A percentile compares a stretch with the other conserved stretches of the same genome.
These are phyloP conservation scores for Mimachlamys varia DNA, from an alignment of 2,888 invertebrate species.

Conservation along the genomic window DNA sequence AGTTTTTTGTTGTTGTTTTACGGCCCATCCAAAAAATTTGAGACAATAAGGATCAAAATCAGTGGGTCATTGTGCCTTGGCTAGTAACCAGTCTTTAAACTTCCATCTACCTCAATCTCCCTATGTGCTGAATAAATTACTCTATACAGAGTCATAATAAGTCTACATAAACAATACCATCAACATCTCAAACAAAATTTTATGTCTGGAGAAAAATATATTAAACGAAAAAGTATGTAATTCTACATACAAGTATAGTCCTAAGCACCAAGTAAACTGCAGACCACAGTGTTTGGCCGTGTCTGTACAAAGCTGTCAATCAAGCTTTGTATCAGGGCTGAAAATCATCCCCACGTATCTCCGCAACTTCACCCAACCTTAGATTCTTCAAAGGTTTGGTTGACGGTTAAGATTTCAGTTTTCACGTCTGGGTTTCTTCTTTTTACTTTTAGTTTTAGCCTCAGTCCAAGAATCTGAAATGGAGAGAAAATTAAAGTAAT, in stretches of 20 bases:
- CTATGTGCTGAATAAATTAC: neutral
- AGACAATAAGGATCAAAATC: neutral
- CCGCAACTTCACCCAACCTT: neutral
- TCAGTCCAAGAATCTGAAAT: slow-evolving; percentile 72
- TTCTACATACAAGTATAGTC: neutral
- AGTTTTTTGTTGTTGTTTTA: too few relatives aligned
- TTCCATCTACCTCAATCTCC: neutral
- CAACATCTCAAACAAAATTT: neutral
- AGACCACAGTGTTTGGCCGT: neutral
- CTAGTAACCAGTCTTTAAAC: neutral
- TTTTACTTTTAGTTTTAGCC: slow-evolving; percentile 74
- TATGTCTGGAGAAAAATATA: neutral
- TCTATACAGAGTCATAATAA: neutral
- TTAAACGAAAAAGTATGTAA: neutral
- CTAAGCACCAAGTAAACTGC: neutral
- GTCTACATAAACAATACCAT: neutral
- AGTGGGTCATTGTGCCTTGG: neutral
- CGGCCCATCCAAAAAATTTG: too few relatives aligned
- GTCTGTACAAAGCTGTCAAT: neutral
- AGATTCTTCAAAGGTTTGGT: neutral
- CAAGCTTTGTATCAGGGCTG: neutral
- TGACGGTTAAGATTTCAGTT: slow-evolving; percentile 58
- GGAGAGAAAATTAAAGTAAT: neutral
- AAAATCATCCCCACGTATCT: neutral
- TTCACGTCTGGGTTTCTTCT: slow-evolving; percentile 74